phyloP scores from a whole-genome alignment of 2,113 vertebrate genomes.

The Ramphastos sulfuratus region DNA sequence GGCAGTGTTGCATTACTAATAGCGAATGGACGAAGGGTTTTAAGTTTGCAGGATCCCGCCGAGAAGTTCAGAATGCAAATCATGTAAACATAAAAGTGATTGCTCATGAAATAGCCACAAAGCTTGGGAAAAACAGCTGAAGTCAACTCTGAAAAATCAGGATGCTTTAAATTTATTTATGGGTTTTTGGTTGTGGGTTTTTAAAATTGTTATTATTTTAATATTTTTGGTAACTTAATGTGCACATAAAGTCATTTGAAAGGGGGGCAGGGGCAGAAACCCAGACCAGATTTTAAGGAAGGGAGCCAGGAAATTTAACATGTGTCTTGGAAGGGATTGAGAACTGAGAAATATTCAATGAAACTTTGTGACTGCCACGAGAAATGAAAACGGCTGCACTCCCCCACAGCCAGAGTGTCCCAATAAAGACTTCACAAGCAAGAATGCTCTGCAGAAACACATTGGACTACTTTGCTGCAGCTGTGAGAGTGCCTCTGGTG shows the following conservation, averaged over 20 bases:
- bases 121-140: background rate
- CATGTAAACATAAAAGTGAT: background rate
- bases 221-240: background rate
- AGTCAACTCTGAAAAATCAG: background rate
- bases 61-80: background rate
- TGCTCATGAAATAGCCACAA: background rate
- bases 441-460: slow-evolving; percentile 64
- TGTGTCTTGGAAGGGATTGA: slow-evolving; percentile 61
- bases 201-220: too few species aligned
- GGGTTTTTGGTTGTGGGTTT: too few species aligned
- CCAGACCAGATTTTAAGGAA: slow-evolving; percentile 54
- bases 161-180: background rate
- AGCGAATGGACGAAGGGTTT: background rate
- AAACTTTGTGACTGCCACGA: slow-evolving; percentile 62
- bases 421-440: slow-evolving; percentile 70
- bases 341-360: slow-evolving; percentile 64
- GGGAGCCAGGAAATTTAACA: slow-evolving; percentile 61
- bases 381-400: slow-evolving; percentile 69
- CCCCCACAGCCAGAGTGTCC: slow-evolving; percentile 30
- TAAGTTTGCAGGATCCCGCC: background rate
- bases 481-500: slow-evolving; percentile 58
- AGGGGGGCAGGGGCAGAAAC: slow-evolving; percentile 4
- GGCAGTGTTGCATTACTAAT: slow-evolving; percentile 58
- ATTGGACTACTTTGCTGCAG: slow-evolving; percentile 63
- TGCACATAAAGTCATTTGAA: slow-evolving; percentile 19